A percentile compares a stretch with the other conserved stretches of the same genome.
These are phyloP conservation scores for Ptychochromis oligacanthus DNA, from an alignment of 2,113 vertebrate genomes.

Conservation along the genomic window DNA sequence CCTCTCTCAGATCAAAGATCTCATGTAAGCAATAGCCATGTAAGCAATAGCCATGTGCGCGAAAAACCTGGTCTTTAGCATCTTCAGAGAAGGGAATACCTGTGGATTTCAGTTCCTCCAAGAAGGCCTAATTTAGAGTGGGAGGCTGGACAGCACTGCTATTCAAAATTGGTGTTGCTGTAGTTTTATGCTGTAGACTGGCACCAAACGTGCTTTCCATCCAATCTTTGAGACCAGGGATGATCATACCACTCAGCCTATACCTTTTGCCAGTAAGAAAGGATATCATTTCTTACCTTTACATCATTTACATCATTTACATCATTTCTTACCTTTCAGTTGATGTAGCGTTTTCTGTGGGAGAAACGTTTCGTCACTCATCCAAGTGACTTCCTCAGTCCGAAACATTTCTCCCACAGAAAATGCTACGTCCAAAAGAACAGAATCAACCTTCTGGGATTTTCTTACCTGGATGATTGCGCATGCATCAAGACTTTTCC, in stretches of 20 bases:
- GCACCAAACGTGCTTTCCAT: slow-evolving; percentile 90
- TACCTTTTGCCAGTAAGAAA: too few relatives aligned
- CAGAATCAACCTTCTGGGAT: too few relatives aligned
- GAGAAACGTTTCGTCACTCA: too few relatives aligned
- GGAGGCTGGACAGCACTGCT: slow-evolving; percentile 85
- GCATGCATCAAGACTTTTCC: too few relatives aligned
- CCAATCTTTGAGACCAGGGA: slow-evolving; percentile 95
- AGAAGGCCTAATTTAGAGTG: slow-evolving; percentile 88
- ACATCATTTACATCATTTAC: too few relatives aligned
- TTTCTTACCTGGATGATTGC: too few relatives aligned
- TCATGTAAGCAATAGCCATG: slow-evolving; percentile 97
- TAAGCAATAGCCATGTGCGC: slow-evolving; percentile 93
- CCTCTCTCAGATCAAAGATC: slow-evolving; percentile 96
- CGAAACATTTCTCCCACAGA: too few relatives aligned
- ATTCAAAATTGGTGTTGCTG: slow-evolving; percentile 87
- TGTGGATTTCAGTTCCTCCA: slow-evolving; percentile 89
- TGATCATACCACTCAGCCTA: slow-evolving; percentile 90
- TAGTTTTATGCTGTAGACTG: slow-evolving; percentile 91
- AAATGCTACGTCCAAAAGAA: too few relatives aligned
- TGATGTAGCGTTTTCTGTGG: too few relatives aligned
- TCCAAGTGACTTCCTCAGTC: too few relatives aligned
- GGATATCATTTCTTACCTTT: too few relatives aligned
- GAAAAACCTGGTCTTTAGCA: slow-evolving; percentile 92
- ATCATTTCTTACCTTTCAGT: too few relatives aligned
- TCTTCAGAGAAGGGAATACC: slow-evolving; percentile 89